These are phyloP conservation scores for Sturnira hondurensis DNA, from an alignment of 2,113 vertebrate species.

Conservation along the genomic window DNA sequence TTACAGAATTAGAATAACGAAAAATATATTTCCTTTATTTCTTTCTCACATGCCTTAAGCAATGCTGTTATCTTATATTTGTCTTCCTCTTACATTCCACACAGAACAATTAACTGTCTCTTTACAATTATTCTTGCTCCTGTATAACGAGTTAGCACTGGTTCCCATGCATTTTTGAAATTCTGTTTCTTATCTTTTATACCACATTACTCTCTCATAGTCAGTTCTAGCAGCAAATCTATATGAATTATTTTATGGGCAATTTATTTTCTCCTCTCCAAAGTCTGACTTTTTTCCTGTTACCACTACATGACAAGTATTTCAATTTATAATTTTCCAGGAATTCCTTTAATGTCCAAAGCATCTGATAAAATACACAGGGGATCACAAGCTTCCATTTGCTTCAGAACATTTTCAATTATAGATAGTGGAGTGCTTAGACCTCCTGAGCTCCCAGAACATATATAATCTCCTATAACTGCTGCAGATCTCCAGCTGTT, in stretches of 20 bases:
- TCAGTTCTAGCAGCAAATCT: slow-evolving; percentile 46
- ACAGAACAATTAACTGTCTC: slow-evolving; percentile 28
- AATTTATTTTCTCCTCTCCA: slow-evolving; percentile 59
- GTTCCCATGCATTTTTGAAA: slow-evolving; percentile 10
- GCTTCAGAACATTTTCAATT: slow-evolving; percentile 66
- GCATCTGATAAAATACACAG: slow-evolving; percentile 67
- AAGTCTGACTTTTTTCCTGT: slow-evolving; percentile 35
- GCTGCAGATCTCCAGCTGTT: slow-evolving; percentile 34
- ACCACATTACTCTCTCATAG: slow-evolving; percentile 59
- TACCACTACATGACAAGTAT: slow-evolving; percentile 23
- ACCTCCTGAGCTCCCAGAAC: slow-evolving; percentile 49
- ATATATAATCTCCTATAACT: slow-evolving; percentile 51
- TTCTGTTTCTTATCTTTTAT: slow-evolving; percentile 57
- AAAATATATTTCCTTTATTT: background rate
- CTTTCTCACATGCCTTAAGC: background rate
- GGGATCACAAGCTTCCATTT: slow-evolving; percentile 58
- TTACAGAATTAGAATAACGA: slow-evolving; percentile 7
- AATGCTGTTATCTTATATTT: slow-evolving; percentile 10
- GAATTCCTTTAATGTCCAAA: slow-evolving; percentile 66
- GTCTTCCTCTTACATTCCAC: background rate
- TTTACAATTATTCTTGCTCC: background rate
- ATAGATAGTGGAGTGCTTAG: slow-evolving; percentile 59
- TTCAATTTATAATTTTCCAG: slow-evolving; percentile 59
- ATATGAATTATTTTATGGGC: slow-evolving; percentile 55
- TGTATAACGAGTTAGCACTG: slow-evolving; percentile 23